A percentile compares a stretch with the other conserved stretches of the same genome.
Conservation (phyloP, 1,140 invertebrate species). For the Holcopasites calliopsidis region DNA sequence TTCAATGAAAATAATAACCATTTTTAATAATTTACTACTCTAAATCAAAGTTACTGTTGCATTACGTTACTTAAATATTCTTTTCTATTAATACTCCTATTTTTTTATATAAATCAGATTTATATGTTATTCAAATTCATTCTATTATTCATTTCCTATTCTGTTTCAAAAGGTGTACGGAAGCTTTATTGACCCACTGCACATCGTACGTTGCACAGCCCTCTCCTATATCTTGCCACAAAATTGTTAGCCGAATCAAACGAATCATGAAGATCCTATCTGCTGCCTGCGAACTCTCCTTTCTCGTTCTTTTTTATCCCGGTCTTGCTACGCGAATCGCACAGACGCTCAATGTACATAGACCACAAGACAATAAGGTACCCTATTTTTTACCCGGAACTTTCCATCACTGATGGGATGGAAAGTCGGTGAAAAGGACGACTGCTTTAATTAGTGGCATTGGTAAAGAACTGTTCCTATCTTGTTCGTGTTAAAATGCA, state of each 20-base stretch:
- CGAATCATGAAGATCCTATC: slow-evolving; percentile 3
- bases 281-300: slow-evolving; percentile 16
- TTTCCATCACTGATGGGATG: slow-evolving; percentile 44
- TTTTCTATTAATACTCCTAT: too few species aligned
- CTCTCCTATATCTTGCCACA: not conserved
- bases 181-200: too few species aligned
- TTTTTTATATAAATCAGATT: too few species aligned
- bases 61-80: too few species aligned
- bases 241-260: not conserved
- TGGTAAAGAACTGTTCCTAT: not conserved
- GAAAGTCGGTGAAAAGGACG: slow-evolving; percentile 26
- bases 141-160: too few species aligned
- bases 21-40: too few species aligned
- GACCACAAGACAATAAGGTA: slow-evolving; percentile 28
- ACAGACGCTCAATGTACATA: not conserved
- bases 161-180: too few species aligned
- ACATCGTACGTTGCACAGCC: not conserved
- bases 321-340: slow-evolving; percentile 19
- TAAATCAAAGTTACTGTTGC: too few species aligned
- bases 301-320: slow-evolving; percentile 6
- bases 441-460: slow-evolving; percentile 42
- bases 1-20: too few species aligned
- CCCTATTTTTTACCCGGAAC: slow-evolving; percentile 8
- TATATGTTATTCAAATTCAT: too few species aligned
- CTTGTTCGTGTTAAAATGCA: not conserved